A percentile compares a stretch with the other conserved stretches of the same genome.
Evolutionary conservation across 2,888 invertebrate genomes (phyloP).

Genomic region (Myathropa florea): DNA sequence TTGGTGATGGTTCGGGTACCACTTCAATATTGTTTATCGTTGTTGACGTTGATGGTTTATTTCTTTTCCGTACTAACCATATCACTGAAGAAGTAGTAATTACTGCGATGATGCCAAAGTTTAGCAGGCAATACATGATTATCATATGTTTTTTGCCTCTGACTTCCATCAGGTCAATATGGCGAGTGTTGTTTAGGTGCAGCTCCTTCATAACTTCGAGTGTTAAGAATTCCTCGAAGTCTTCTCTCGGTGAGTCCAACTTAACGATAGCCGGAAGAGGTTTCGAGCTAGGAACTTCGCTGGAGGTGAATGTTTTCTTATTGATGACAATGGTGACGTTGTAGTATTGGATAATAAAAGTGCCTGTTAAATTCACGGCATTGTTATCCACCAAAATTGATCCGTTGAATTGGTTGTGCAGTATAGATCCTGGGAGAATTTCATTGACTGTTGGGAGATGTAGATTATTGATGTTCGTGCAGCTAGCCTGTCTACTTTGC

Average conservation of each 20-base stretch:
- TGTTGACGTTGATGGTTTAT: too few relatives aligned
- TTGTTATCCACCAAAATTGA: not conserved
- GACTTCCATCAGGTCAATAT: too few relatives aligned
- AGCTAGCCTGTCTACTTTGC: slow-evolving; percentile 12
- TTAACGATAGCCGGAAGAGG: too few relatives aligned
- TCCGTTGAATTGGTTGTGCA: slow-evolving; percentile 31
- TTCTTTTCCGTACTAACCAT: too few relatives aligned
- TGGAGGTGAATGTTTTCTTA: slow-evolving; percentile 10
- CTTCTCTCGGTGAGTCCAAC: too few relatives aligned
- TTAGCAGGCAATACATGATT: too few relatives aligned
- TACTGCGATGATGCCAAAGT: too few relatives aligned
- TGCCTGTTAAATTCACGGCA: slow-evolving; percentile 6
- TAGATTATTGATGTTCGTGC: slow-evolving; percentile 6
- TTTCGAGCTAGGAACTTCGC: slow-evolving; percentile 3
- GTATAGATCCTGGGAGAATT: slow-evolving; percentile 20
- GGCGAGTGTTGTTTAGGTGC: too few relatives aligned
- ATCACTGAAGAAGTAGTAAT: too few relatives aligned
- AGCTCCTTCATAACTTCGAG: too few relatives aligned
- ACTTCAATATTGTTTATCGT: slow-evolving; percentile 6
- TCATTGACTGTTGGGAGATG: slow-evolving; percentile 26
- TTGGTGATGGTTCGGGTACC: not conserved
- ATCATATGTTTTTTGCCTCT: too few relatives aligned
- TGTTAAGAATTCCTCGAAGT: too few relatives aligned
- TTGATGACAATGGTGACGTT: slow-evolving; percentile 13
- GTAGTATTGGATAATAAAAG: slow-evolving; percentile 22